These are phyloP conservation scores for Aythya fuligula DNA, from an alignment of 2,797 vertebrate genomes.

Conservation along the genomic window DNA sequence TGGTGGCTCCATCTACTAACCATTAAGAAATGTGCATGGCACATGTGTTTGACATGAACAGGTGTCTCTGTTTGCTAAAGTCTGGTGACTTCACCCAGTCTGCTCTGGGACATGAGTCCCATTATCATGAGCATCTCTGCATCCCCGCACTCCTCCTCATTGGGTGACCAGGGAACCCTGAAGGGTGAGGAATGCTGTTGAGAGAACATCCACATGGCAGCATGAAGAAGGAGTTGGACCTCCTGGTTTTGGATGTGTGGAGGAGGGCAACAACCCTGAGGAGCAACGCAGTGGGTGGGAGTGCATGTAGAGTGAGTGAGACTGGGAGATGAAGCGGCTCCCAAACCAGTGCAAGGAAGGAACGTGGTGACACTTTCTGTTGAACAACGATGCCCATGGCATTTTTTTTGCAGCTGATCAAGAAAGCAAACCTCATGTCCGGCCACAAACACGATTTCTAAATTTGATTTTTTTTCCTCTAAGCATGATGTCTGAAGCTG, in stretches of 20 bases:
- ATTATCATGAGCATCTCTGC: neutral
- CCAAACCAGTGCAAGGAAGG: neutral
- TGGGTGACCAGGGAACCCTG: neutral
- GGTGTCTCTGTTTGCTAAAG: neutral
- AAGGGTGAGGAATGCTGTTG: neutral
- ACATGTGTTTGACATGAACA: neutral
- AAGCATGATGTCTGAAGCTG: neutral
- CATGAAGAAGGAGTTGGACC: fast-evolving
- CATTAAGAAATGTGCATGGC: neutral
- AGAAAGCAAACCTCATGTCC: neutral
- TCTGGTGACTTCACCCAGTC: neutral
- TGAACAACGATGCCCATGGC: neutral
- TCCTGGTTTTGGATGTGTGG: fast-evolving
- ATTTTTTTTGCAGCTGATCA: neutral
- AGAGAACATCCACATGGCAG: neutral
- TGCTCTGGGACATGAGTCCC: neutral
- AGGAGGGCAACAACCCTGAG: fast-evolving
- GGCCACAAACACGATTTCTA: neutral
- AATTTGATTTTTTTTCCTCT: neutral
- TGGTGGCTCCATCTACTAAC: fast-evolving
- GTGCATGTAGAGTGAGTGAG: fast-evolving
- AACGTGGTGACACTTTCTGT: neutral
- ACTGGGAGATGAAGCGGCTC: neutral
- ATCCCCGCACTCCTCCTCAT: neutral
- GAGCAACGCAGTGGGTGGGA: neutral